Conservation (phyloP, 2,113 vertebrate genomes). For the Lepus timidus region DNA sequence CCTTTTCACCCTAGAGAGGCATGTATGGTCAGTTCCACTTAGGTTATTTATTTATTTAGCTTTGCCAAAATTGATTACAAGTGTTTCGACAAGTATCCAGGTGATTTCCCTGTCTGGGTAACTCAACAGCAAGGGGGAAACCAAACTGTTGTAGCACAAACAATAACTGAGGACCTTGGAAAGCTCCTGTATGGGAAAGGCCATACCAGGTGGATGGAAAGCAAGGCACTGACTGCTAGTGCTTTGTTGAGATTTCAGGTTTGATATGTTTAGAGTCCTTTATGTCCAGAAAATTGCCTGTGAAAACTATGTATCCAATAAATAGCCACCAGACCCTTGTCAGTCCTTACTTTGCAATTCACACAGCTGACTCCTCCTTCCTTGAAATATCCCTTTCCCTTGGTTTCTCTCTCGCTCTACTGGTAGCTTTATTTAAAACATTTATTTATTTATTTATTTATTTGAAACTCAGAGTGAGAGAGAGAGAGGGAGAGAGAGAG, state of each 20-base stretch:
- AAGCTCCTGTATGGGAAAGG: not conserved
- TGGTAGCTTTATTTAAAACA: not conserved
- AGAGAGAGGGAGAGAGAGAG: too few species aligned
- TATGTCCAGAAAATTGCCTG: constrained; percentile 24
- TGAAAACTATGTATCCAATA: constrained; percentile 21
- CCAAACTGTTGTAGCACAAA: not conserved
- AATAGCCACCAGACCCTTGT: not conserved
- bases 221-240: not conserved
- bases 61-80: constrained; percentile 86
- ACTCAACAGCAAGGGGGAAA: constrained; percentile 65
- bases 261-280: constrained; percentile 32
- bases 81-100: constrained; percentile 81
- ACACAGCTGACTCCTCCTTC: not conserved
- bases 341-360: constrained; percentile 16
- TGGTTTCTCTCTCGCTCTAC: not conserved
- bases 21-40: constrained; percentile 85
- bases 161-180: constrained; percentile 43
- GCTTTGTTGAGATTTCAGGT: constrained; percentile 6
- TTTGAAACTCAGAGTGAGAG: too few species aligned
- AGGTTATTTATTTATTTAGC: constrained; percentile 73
- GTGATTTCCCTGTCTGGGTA: constrained; percentile 84
- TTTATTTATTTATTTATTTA: not conserved
- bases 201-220: constrained; percentile 50
- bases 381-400: constrained; percentile 7
- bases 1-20: constrained; percentile 78